Evolutionary conservation across 2,888 invertebrate genomes (phyloP).

Genomic region (Melieria picta): DNA sequence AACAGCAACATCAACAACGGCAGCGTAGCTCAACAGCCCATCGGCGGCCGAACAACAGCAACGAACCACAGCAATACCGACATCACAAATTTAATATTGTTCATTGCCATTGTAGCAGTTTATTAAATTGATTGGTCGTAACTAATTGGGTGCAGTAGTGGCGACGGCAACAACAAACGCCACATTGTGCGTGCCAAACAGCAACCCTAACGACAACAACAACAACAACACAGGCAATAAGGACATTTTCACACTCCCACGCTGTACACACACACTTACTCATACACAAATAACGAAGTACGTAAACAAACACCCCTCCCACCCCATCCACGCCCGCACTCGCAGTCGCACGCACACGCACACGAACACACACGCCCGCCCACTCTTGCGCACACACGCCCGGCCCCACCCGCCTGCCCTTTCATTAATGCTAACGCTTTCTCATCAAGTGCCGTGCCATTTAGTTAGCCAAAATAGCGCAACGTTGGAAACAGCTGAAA

Average conservation of each 20-base stretch:
- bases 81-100: slow-evolving; percentile 24
- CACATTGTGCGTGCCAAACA: slow-evolving; percentile 1
- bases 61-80: too few species aligned
- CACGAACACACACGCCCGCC: slow-evolving; percentile 2
- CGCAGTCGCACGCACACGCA: background rate
- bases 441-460: slow-evolving; percentile 24
- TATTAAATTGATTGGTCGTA: slow-evolving; percentile 33
- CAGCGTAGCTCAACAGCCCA: slow-evolving; percentile 28
- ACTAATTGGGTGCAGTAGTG: slow-evolving; percentile 18
- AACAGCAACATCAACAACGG: slow-evolving; percentile 24
- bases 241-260: background rate
- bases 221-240: background rate
- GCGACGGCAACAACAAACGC: background rate
- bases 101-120: slow-evolving; percentile 21
- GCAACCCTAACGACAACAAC: slow-evolving; percentile 5
- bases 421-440: slow-evolving; percentile 26
- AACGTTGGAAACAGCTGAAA: slow-evolving; percentile 47
- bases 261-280: slow-evolving; percentile 22
- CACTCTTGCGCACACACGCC: slow-evolving; percentile 5
- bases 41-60: too few species aligned
- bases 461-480: slow-evolving; percentile 48
- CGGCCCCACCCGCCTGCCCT: slow-evolving; percentile 9
- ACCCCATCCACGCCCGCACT: background rate
- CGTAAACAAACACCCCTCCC: background rate
- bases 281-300: slow-evolving; percentile 5